Evolutionary conservation across 2,888 invertebrate genomes (phyloP).

Genomic region (Papilio protenor): DNA sequence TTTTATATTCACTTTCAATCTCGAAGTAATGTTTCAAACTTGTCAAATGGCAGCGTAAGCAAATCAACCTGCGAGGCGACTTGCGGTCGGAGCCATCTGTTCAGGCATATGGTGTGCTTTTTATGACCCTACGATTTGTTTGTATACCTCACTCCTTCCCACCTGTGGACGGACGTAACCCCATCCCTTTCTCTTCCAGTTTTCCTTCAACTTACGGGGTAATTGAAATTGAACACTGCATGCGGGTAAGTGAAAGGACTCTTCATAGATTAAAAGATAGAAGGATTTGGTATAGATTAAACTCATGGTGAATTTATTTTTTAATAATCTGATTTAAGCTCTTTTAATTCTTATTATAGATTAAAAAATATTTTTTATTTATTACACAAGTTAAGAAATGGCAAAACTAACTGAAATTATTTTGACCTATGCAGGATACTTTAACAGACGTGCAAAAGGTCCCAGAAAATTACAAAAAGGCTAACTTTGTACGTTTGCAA

Average conservation of each 20-base stretch:
- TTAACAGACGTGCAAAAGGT: too few species aligned
- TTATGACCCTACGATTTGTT: constrained; percentile 79
- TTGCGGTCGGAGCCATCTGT: constrained; percentile 77
- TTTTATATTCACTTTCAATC: constrained; percentile 4
- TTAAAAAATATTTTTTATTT: not conserved
- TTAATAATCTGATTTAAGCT: not conserved
- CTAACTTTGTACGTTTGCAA: not conserved
- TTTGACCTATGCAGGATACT: too few species aligned
- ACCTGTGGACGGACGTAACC: constrained; percentile 44
- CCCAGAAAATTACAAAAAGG: too few species aligned
- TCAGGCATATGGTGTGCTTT: constrained; percentile 75
- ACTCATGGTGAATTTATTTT: not conserved
- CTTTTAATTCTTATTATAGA: not conserved
- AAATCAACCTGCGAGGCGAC: constrained; percentile 63
- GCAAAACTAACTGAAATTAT: not conserved
- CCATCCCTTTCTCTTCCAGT: constrained; percentile 61
- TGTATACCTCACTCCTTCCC: constrained; percentile 62
- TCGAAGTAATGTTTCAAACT: constrained; percentile 12
- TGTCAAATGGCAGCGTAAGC: constrained; percentile 47
- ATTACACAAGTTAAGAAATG: not conserved
- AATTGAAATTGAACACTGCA: constrained; percentile 81
- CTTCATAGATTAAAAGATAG: constrained; percentile 61
- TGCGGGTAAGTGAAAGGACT: constrained; percentile 82
- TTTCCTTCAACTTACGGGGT: constrained; percentile 76
- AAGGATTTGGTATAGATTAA: not conserved